Conservation (phyloP, 2,797 vertebrate species). For the Loriculus beryllinus region DNA sequence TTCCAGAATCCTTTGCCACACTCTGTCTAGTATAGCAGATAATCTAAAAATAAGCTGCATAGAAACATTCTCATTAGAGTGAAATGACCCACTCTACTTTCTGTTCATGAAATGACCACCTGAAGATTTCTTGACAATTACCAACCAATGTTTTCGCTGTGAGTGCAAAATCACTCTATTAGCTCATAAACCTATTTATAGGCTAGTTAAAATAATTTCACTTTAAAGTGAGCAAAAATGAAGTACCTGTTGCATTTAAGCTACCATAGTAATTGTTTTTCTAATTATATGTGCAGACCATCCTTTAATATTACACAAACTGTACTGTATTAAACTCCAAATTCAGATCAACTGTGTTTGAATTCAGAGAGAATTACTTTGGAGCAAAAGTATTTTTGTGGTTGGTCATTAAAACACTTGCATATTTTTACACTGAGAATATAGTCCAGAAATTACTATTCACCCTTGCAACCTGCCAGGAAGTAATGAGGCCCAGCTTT, state of each 20-base stretch:
- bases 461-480: not conserved
- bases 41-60: not conserved
- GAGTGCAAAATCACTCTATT: not conserved
- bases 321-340: not conserved
- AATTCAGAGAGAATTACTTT: not conserved
- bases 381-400: not conserved
- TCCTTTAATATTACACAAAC: not conserved
- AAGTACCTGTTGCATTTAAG: not conserved
- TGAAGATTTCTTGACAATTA: not conserved
- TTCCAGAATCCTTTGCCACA: not conserved
- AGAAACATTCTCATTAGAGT: not conserved
- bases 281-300: not conserved
- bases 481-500: not conserved
- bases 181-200: not conserved
- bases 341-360: not conserved
- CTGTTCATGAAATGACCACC: not conserved
- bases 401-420: not conserved
- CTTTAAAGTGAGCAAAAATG: not conserved
- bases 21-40: not conserved
- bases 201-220: not conserved
- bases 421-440: not conserved
- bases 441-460: not conserved
- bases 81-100: not conserved
- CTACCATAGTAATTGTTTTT: not conserved
- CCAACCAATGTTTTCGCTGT: not conserved